These are phyloP conservation scores for Lamellibrachia satsuma DNA, from an alignment of 2,888 invertebrate species.

Conservation along the genomic window DNA sequence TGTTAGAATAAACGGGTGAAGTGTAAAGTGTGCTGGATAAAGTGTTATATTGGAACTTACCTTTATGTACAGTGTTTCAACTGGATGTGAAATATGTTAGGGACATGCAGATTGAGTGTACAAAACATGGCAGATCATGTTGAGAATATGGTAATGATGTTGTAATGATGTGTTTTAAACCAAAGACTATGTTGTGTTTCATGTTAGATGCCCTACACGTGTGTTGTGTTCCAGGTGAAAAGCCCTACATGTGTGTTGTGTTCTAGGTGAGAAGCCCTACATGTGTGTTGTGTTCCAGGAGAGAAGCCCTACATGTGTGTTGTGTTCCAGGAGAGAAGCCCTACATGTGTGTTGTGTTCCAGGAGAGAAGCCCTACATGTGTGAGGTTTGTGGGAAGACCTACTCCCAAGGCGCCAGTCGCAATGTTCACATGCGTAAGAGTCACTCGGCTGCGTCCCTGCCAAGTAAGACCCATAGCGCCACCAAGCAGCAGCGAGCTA, in stretches of 20 bases:
- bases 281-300: neutral
- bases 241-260: neutral
- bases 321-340: conserved; percentile 6
- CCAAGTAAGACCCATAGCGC: conserved; percentile 4
- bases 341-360: neutral
- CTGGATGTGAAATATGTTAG: too few relatives aligned
- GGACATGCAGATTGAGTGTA: too few relatives aligned
- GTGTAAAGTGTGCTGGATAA: too few relatives aligned
- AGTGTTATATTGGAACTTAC: too few relatives aligned
- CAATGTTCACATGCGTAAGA: conserved; percentile 45
- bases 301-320: neutral
- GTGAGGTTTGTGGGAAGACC: conserved; percentile 43
- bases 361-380: conserved; percentile 37
- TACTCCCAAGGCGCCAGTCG: conserved; percentile 48
- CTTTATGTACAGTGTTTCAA: too few relatives aligned
- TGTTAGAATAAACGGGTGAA: too few relatives aligned
- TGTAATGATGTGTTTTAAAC: too few relatives aligned
- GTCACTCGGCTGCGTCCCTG: conserved; percentile 25
- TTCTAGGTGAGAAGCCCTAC: neutral
- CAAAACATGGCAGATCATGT: too few relatives aligned
- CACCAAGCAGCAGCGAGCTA: neutral
- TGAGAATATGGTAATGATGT: too few relatives aligned
- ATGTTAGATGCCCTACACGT: neutral
- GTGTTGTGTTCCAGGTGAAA: neutral
- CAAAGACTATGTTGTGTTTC: neutral